A percentile compares a stretch with the other conserved stretches of the same genome.
Conservation (phyloP, 2,113 vertebrate genomes). For the Anser brachyrhynchus region DNA sequence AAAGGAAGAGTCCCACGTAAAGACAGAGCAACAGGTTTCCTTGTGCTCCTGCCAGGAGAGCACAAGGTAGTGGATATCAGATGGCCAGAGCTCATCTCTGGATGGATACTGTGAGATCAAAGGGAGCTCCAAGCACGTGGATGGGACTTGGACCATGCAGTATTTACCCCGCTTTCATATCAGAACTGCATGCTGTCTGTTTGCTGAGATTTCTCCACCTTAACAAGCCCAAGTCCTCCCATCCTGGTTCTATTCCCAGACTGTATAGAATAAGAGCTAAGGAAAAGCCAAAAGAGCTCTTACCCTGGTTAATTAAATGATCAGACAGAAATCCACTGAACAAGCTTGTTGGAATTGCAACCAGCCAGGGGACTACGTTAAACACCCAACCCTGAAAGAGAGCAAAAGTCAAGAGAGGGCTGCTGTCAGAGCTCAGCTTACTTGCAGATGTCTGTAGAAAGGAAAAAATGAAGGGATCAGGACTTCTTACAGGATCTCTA, state of each 20-base stretch:
- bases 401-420: background rate
- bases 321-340: constrained; percentile 93
- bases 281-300: background rate
- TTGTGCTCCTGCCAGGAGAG: background rate
- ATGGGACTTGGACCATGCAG: too few relatives aligned
- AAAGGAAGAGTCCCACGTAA: background rate
- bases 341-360: constrained; percentile 89
- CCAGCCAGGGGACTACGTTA: constrained; percentile 95
- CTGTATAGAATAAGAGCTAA: background rate
- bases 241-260: background rate
- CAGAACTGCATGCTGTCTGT: rapidly evolving
- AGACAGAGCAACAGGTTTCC: background rate
- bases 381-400: constrained; percentile 93
- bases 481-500: background rate
- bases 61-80: background rate
- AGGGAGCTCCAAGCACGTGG: rapidly evolving
- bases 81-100: background rate
- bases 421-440: background rate
- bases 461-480: background rate
- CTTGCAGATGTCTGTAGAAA: background rate
- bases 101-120: background rate
- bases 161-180: background rate
- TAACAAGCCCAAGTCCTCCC: background rate
- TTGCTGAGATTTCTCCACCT: background rate
- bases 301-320: constrained; percentile 90